These are phyloP conservation scores for Lasioglossum calceatum DNA, from an alignment of 2,888 invertebrate species.

Conservation along the genomic window DNA sequence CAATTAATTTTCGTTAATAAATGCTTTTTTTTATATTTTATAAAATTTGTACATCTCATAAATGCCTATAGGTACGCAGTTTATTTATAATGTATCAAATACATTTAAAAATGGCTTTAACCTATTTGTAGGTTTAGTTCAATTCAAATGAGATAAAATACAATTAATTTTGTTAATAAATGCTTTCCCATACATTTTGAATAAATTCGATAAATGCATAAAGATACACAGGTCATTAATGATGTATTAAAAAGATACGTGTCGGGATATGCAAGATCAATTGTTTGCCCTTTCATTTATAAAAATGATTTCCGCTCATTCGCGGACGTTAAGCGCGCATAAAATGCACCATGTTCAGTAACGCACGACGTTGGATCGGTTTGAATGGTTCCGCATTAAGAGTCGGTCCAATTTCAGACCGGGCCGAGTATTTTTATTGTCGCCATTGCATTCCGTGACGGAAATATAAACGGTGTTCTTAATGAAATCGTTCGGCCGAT, in stretches of 20 bases:
- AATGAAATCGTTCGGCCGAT: conserved; percentile 54
- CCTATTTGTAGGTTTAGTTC: neutral
- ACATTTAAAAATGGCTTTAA: neutral
- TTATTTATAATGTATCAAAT: too few species aligned
- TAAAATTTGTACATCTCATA: too few species aligned
- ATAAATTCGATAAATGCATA: neutral
- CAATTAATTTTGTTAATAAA: neutral
- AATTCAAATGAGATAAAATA: neutral
- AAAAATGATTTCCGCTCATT: neutral
- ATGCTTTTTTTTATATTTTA: neutral
- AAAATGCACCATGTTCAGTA: neutral
- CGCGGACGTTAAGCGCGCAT: neutral
- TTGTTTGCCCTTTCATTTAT: neutral
- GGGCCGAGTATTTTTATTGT: conserved; percentile 12
- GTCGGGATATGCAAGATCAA: neutral
- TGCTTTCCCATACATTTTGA: neutral
- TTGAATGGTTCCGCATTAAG: neutral
- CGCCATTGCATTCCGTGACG: neutral
- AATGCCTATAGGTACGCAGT: too few species aligned
- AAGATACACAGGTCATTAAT: neutral
- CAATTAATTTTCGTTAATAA: neutral
- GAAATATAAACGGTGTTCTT: conserved; percentile 44
- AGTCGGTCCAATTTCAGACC: neutral
- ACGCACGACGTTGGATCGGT: neutral
- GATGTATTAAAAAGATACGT: neutral